A percentile compares a stretch with the other conserved stretches of the same genome.
phyloP scores from a whole-genome alignment of 2,113 vertebrate species.

The Tringa solitaria region DNA sequence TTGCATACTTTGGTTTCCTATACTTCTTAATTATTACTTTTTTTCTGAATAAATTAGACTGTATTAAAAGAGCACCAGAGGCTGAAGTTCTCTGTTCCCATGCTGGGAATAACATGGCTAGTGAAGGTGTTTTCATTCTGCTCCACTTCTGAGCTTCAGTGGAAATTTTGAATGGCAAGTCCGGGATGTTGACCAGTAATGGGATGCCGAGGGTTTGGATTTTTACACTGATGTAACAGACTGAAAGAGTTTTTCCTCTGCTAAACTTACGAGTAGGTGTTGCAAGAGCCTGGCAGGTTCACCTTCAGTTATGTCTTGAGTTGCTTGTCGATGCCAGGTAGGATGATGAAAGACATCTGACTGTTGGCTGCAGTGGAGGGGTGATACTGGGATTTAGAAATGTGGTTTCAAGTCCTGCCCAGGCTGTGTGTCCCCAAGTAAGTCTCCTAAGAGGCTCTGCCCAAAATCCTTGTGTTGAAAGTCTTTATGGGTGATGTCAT shows the following conservation, averaged over 20 bases:
- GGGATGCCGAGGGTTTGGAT: background rate
- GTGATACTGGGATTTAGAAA: background rate
- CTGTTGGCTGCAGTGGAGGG: background rate
- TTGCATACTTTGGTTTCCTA: background rate
- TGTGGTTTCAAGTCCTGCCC: background rate
- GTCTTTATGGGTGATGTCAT: background rate
- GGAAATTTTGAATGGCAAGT: background rate
- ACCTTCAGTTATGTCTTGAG: background rate
- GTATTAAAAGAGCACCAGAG: background rate
- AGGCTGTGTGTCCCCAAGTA: background rate
- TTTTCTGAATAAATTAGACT: conserved; percentile 22
- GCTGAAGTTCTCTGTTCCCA: conserved; percentile 20
- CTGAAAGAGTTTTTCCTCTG: background rate
- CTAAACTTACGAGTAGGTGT: background rate
- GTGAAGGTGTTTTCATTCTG: background rate
- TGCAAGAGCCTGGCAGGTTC: background rate
- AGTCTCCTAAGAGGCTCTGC: background rate
- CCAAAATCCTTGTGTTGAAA: background rate
- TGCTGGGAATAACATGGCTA: background rate
- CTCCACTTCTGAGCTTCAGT: background rate
- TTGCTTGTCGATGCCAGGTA: background rate
- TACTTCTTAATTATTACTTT: background rate
- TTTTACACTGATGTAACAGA: background rate
- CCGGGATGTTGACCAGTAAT: background rate
- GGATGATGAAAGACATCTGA: background rate